Percentiles rank a stretch among this genome's conserved stretches.
Conservation (phyloP, 2,888 invertebrate genomes). For the Watsonalla cultraria region DNA sequence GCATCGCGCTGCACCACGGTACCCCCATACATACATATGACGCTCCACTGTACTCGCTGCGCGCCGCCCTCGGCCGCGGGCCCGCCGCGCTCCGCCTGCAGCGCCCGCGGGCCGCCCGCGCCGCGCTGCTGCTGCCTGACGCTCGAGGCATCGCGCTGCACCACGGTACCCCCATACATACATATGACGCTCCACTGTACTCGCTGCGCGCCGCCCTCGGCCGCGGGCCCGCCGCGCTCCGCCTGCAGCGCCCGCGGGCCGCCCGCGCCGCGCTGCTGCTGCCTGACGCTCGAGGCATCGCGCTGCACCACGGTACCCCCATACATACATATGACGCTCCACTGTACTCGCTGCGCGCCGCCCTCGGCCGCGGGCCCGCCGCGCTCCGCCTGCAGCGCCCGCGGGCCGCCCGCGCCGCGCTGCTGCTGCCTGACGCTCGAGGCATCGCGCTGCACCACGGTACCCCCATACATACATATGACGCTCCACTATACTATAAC, state of each 20-base stretch:
- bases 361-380: background rate
- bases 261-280: conserved; percentile 48
- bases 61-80: conserved; percentile 79
- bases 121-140: conserved; percentile 52
- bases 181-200: conserved; percentile 80
- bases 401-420: conserved; percentile 42
- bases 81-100: conserved; percentile 22
- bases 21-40: too few relatives aligned
- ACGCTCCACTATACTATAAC: conserved; percentile 80
- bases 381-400: too few relatives aligned
- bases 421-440: conserved; percentile 26
- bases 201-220: conserved; percentile 80
- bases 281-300: conserved; percentile 32
- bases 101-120: conserved; percentile 52
- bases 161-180: background rate
- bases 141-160: conserved; percentile 38
- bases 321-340: conserved; percentile 48
- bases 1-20: conserved; percentile 31
- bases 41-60: conserved; percentile 81
- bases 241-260: conserved; percentile 15
- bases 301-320: conserved; percentile 20
- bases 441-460: conserved; percentile 23
- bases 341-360: conserved; percentile 79
- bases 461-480: too few relatives aligned
- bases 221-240: conserved; percentile 34